Evolutionary conservation across 2,888 invertebrate genomes (phyloP), one percentile per base, ranked within the genome.

Genomic region (Polyploca ridens): DNA sequence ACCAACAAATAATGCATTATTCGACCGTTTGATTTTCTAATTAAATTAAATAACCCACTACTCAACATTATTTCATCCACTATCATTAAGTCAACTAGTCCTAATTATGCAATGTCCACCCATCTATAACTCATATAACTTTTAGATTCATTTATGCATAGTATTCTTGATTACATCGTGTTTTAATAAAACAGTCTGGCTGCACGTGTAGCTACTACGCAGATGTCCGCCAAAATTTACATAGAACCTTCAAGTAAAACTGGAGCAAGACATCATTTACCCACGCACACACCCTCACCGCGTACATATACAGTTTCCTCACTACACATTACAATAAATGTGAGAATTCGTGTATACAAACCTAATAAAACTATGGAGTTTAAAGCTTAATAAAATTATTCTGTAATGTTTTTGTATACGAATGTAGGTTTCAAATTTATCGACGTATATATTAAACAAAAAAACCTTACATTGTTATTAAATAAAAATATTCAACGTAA

Each of bases 71-170:
- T 19, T 54, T 19, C 14, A 54, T 10, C 19, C 16, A 54, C 54
- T 54, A 54, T 54, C 27, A 61, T 41, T 44, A 33, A 44, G 41
- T 61, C 41, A 61, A 61, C 44, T 19, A 35, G 19, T 11, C 38
- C 44, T 41, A 44, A 88, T 86, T 88, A 85, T 84, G 83, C 85
- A 86, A 78, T 74, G 81, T 81, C 81, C 76, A 79, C 73, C 73
- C 67, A 71, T 75, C 80, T 68, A 86, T 87, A 88, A 88, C 80
- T 86, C 83, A 86, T 81, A 76, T 76, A 71, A 76, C 69, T 82
- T 86, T 84, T 74, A 81, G 76, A 90, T 89, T 88, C 86, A 90
- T 90, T 88, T 90, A 90, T 90, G 87, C 89, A 86, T 82, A 85
- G 80, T 68, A 54, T 54, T 82, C 77, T 84, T 86, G 83, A 88